Evolutionary conservation across 2,888 invertebrate species (phyloP), one percentile per base, ranked within the genome.

Genomic region (Drosophila mettleri): DNA sequence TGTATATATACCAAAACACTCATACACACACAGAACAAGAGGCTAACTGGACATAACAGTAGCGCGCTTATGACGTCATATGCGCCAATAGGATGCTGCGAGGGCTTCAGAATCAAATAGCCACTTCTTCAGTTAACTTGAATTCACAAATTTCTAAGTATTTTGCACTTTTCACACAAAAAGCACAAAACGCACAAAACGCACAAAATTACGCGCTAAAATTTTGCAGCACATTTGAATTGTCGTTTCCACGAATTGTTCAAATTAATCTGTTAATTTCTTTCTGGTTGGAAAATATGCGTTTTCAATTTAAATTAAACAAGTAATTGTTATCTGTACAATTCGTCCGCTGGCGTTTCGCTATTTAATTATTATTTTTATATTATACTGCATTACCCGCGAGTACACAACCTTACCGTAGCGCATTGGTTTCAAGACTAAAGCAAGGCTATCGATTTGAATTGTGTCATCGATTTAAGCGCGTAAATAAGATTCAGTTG

Each of bases 41-140:
- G 51, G 24, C 43, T 54, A 63, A 73, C 74, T 79, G 74, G 59
- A 68, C 67, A 68, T 51, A 53, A 65, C 55, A 59, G 63, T 59
- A 70, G 74, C 74, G 68, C 76, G 68, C 75, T 41, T 71, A 85
- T 83, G 83, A 83, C 85, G 83, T 83, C 78, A 80, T 77, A 48
- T 8, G 33, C 1, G 24, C 34, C 59, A 66, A 45, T 70, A 74
- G 80, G 82, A 82, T 82, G 82, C 84, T 82, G 83, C 48, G 60
- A 36, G 58, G 61, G 45, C 45, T 61, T 61, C 27, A 14, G 20
- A 46, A 54, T 36, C 12, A 45, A 60, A 43, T 54, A 54, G 29
- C 38, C 33, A 67, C 63, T 43, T 54, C 27, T 57, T 54, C 3
- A 71, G 38, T 41, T 43, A 29, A 20, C 18, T 22, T 43, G 9